Base-by-base conservation (phyloP, 2,888 invertebrate genomes). In the Tetramorium bicarinatum region DNA sequence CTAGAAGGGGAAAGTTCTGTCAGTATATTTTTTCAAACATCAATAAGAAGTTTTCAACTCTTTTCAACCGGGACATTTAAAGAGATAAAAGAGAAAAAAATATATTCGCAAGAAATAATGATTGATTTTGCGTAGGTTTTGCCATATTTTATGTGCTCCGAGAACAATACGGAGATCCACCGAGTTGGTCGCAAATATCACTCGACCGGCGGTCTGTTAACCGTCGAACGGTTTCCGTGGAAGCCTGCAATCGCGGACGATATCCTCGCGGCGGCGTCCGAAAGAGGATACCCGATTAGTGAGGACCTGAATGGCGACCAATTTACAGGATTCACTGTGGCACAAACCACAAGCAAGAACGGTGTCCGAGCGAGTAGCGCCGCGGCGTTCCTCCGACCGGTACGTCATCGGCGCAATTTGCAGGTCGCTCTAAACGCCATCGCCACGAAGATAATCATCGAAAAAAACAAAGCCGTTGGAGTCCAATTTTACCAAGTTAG, bases 121-220 rank as follows among this genome's bases (percentile, higher is more conserved):
- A 2, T 15, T 13, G 34, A 21, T 56, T 15, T 79, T 59, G 21
- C 72, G 25, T 82, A 94, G 96, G 96, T 98, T 9, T 94, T 98
- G 80, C 97, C 97, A 0, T 97, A 96, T 93, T 98, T 97, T 94
- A 95, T 96, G 87, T 96, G 95, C 92, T 96, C 96, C 56, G 97
- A 97, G 92, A 96, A 97, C 94, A 97, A 97, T 89, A 95, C 95
- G 84, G 96, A 97, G 92, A 95, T 96, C 52, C 95, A 96, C 0
- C 95, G 95, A 0, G 96, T 97, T 0, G 97, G 97, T 25, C 93
- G 94, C 0, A 95, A 96, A 87, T 96, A 96, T 88, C 97, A 97
- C 90, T 95, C 95, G 0, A 94, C 93, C 0, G 97, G 96, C 0
- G 97, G 97, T 0, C 96, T 96, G 0, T 91, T 97, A 87, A 96